Percentiles rank a stretch among this genome's conserved stretches.
Conservation (phyloP, 2,797 vertebrate genomes). For the Anguilla pacifica region DNA sequence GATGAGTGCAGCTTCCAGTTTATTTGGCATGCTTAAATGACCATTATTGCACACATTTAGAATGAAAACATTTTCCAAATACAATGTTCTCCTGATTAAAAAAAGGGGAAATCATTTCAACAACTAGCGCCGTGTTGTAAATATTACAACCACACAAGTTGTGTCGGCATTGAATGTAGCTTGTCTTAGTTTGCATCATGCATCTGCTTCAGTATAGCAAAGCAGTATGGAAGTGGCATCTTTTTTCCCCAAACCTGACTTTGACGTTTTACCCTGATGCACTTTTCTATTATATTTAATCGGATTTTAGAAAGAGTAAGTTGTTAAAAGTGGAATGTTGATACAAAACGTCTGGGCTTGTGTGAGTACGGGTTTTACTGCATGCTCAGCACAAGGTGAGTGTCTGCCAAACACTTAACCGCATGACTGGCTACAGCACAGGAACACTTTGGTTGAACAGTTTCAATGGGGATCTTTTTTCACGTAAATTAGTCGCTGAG, state of each 20-base stretch:
- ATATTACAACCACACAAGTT: background rate
- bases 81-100: background rate
- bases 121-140: background rate
- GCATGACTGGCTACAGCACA: background rate
- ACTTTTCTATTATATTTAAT: background rate
- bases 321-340: background rate
- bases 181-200: background rate
- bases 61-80: background rate
- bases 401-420: background rate
- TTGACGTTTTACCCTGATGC: background rate
- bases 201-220: background rate
- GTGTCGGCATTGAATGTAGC: background rate
- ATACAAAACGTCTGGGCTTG: background rate
- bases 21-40: constrained; percentile 4
- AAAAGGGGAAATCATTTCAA: background rate
- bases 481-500: constrained; percentile 25
- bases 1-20: constrained; percentile 18
- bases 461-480: constrained; percentile 31
- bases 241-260: background rate
- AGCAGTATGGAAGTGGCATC: background rate
- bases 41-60: constrained; percentile 1
- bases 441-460: constrained; percentile 34
- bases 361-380: background rate
- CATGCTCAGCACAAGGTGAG: background rate
- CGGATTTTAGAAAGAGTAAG: background rate